phyloP scores from a whole-genome alignment of 1,140 invertebrate genomes.

The Bombus sylvicola region DNA sequence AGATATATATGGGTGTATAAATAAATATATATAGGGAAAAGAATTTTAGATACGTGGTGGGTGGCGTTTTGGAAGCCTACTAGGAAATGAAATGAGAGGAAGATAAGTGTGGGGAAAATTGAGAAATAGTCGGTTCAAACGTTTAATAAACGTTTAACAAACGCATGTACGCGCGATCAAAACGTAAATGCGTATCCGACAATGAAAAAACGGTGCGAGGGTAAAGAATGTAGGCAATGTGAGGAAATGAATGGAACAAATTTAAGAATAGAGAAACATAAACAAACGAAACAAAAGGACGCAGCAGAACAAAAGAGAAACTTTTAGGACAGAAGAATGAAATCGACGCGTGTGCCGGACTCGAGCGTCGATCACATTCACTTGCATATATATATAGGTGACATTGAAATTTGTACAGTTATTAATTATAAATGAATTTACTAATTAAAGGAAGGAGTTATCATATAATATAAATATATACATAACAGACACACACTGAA shows the following conservation, averaged over 20 bases:
- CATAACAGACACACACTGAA: conserved; percentile 46
- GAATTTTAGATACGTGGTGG: conserved; percentile 34
- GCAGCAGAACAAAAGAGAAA: not conserved
- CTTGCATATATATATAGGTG: conserved; percentile 80
- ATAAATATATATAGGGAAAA: conserved; percentile 57
- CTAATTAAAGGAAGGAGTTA: conserved; percentile 80
- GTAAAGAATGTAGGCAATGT: not conserved
- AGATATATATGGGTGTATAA: conserved; percentile 50
- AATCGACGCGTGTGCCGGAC: conserved; percentile 68
- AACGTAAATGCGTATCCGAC: not conserved
- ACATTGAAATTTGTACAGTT: conserved; percentile 83
- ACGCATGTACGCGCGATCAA: not conserved
- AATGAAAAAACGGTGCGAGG: too few relatives aligned
- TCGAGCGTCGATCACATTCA: conserved; percentile 77
- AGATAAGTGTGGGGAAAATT: not conserved
- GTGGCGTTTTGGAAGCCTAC: not conserved
- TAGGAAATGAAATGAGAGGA: not conserved
- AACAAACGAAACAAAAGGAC: not conserved
- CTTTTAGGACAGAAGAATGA: conserved; percentile 53
- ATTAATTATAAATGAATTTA: conserved; percentile 82
- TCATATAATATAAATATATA: conserved; percentile 75
- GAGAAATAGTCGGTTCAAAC: conserved; percentile 9
- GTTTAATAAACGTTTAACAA: not conserved
- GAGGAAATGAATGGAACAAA: not conserved
- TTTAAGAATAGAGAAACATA: not conserved